phyloP scores from a whole-genome alignment of 2,888 invertebrate species.

The Clistopyga incitator region DNA sequence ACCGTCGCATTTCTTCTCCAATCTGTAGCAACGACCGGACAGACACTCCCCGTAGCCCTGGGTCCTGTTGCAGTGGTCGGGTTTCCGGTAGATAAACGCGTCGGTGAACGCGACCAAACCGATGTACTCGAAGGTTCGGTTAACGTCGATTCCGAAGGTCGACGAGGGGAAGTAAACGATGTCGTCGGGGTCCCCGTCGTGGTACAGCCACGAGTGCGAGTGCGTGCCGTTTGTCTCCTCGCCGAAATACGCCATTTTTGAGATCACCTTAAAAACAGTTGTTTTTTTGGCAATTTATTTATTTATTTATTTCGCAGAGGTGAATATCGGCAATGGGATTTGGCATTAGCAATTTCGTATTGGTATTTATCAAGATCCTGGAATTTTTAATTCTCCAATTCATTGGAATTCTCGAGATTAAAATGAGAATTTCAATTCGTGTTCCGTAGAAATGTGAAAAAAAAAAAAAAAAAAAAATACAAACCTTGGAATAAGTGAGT shows the following conservation, averaged over 20 bases:
- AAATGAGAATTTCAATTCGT: no score
- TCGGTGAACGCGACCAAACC: conserved; percentile 97
- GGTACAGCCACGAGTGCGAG: conserved; percentile 93
- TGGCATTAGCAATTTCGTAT: no score
- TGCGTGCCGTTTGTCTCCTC: conserved; percentile 95
- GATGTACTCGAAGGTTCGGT: conserved; percentile 95
- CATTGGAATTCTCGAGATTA: no score
- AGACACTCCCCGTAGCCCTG: conserved; percentile 92
- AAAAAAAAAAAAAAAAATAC: no score
- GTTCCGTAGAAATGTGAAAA: no score
- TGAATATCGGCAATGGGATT: no score
- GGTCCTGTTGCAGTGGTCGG: conserved; percentile 89
- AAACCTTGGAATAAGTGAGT: conserved; percentile 92
- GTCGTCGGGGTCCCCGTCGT: conserved; percentile 93
- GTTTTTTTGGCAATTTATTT: no score
- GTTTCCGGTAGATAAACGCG: conserved; percentile 90
- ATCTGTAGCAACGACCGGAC: conserved; percentile 91
- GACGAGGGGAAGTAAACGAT: conserved; percentile 95
- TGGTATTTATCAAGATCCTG: no score
- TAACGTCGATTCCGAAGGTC: conserved; percentile 96
- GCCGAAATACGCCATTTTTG: conserved; percentile 95
- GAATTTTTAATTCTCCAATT: no score
- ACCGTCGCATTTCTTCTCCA: conserved; percentile 92
- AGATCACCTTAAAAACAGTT: conserved; percentile 83
- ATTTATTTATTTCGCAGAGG: no score